These are phyloP conservation scores for Calosoma granatense DNA, from an alignment of 1,140 invertebrate species.

Conservation along the genomic window DNA sequence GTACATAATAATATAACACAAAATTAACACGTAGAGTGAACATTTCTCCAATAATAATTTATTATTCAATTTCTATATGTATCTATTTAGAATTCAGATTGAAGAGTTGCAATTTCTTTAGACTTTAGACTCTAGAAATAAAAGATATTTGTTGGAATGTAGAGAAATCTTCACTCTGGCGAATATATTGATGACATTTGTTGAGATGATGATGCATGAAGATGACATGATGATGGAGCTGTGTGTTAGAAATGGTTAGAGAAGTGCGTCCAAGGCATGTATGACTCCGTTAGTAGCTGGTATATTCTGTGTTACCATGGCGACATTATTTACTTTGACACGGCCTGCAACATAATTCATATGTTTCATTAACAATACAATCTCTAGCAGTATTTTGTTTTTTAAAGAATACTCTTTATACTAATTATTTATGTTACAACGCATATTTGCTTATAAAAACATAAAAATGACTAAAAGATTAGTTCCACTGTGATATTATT, in stretches of 20 bases:
- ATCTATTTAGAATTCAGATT: too few relatives aligned
- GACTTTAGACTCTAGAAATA: too few relatives aligned
- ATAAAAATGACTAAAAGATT: too few relatives aligned
- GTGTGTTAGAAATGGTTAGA: slow-evolving; percentile 37
- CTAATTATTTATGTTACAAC: too few relatives aligned
- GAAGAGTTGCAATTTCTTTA: too few relatives aligned
- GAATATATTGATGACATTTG: neutral
- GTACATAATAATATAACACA: neutral
- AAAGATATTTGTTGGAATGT: neutral
- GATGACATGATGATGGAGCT: slow-evolving; percentile 9
- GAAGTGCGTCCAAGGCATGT: slow-evolving; percentile 67
- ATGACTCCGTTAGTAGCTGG: slow-evolving; percentile 82
- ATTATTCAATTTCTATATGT: neutral
- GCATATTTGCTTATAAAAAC: too few relatives aligned
- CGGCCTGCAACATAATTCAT: slow-evolving; percentile 51
- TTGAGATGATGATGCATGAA: neutral
- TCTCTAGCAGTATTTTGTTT: too few relatives aligned
- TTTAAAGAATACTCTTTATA: too few relatives aligned
- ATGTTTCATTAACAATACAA: slow-evolving; percentile 2
- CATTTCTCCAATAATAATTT: neutral
- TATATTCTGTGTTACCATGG: slow-evolving; percentile 68
- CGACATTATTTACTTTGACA: slow-evolving; percentile 67
- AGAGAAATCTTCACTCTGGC: neutral
- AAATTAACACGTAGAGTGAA: neutral
- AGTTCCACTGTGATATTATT: too few relatives aligned